Conservation (phyloP, 2,113 vertebrate genomes). For the Redunca redunca region DNA sequence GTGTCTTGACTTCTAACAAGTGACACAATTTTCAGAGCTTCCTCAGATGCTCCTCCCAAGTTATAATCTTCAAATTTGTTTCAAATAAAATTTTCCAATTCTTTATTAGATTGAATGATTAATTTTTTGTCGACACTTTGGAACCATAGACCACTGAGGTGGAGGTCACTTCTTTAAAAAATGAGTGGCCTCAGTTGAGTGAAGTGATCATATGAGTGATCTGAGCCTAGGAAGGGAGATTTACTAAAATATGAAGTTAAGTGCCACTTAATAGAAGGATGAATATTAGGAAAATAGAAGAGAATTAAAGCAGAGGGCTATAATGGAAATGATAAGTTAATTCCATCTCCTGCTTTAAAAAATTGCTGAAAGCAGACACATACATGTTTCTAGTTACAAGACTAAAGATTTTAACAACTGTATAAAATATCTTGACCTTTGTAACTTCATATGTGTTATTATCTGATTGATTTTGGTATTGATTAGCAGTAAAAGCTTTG, state of each 20-base stretch:
- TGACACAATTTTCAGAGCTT: not conserved
- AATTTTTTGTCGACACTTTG: not conserved
- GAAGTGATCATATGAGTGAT: not conserved
- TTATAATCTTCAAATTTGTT: not conserved
- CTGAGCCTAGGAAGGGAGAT: not conserved
- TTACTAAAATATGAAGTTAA: not conserved
- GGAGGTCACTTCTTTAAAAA: not conserved
- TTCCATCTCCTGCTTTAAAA: not conserved
- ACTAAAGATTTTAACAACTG: not conserved
- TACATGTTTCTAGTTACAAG: not conserved
- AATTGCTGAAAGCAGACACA: not conserved
- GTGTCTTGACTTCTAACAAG: not conserved
- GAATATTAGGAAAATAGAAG: not conserved
- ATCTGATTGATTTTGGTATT: no score
- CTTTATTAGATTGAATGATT: not conserved
- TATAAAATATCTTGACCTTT: no score
- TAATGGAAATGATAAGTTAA: not conserved
- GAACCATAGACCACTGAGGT: not conserved
- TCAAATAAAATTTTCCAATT: not conserved
- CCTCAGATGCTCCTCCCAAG: not conserved
- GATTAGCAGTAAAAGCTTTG: not conserved
- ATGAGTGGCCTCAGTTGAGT: not conserved
- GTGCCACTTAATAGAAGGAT: not conserved
- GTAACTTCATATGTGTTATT: no score
- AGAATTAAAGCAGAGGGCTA: not conserved